Conservation (phyloP, 2,797 vertebrate species). For the Stomatorhinus walkeri region DNA sequence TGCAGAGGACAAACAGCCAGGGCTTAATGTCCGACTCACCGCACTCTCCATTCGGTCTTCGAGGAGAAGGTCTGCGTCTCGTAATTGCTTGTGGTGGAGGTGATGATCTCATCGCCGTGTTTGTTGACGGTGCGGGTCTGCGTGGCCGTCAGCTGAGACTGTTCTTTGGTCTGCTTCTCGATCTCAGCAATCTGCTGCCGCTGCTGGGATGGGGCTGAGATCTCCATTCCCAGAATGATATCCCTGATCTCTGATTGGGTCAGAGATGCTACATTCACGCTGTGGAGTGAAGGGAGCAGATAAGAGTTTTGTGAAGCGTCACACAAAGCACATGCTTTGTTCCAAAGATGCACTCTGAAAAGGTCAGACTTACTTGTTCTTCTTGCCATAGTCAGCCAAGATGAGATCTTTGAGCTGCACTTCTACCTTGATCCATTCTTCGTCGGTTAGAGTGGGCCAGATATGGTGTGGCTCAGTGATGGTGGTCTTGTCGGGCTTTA, state of each 20-base stretch:
- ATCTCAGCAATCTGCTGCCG: conserved; percentile 98
- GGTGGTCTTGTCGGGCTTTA: conserved; percentile 97
- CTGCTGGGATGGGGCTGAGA: conserved; percentile 95
- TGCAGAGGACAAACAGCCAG: background rate
- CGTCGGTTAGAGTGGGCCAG: conserved; percentile 96
- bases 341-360: background rate
- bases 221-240: conserved; percentile 99
- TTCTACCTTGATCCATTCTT: conserved; percentile 99
- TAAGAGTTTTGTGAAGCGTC: background rate
- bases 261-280: conserved; percentile 94
- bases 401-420: conserved; percentile 98
- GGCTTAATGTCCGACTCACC: conserved; percentile 55
- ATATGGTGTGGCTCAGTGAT: conserved; percentile 98
- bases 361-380: conserved; percentile 84
- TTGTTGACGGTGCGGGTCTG: conserved; percentile 98
- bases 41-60: conserved; percentile 97
- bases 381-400: conserved; percentile 97
- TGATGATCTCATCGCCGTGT: conserved; percentile 98
- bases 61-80: conserved; percentile 99
- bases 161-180: conserved; percentile 98
- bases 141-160: conserved; percentile 93
- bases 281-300: conserved; percentile 43
- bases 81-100: conserved; percentile 97
- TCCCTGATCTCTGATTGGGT: conserved; percentile 98
- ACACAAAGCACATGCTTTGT: background rate